A percentile compares a stretch with the other conserved stretches of the same genome.
Conservation (phyloP, 2,797 vertebrate species). For the Steatocranus sp. region DNA sequence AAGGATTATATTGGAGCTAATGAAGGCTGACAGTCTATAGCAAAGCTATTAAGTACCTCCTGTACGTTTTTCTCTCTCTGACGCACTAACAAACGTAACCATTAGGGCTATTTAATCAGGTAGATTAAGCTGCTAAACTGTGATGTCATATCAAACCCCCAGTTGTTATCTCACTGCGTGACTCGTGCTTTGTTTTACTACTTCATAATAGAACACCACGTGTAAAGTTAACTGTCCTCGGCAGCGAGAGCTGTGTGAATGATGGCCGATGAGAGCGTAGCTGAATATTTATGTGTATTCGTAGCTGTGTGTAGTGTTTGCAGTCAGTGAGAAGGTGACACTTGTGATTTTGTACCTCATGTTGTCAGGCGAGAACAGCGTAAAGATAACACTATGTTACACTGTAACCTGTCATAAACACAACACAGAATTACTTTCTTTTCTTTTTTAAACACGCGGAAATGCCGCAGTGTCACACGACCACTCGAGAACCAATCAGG, state of each 20-base stretch:
- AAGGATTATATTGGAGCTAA: not conserved
- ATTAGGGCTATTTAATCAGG: constrained; percentile 70
- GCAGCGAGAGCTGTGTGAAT: constrained; percentile 32
- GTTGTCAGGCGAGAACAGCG: not conserved
- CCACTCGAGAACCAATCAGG: not conserved
- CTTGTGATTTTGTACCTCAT: constrained; percentile 43
- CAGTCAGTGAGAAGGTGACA: constrained; percentile 31
- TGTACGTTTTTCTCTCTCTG: not conserved
- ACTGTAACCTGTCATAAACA: not conserved
- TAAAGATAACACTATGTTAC: not conserved
- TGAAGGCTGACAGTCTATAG: not conserved
- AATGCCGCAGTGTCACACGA: not conserved
- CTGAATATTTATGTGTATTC: constrained; percentile 37
- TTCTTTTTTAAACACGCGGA: not conserved
- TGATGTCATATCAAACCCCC: constrained; percentile 30
- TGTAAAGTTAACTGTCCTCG: not conserved
- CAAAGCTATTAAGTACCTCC: constrained; percentile 32
- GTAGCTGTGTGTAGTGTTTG: constrained; percentile 47
- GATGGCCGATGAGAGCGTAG: constrained; percentile 33
- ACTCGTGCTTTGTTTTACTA: constrained; percentile 35
- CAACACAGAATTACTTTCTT: not conserved
- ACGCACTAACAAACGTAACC: constrained; percentile 42
- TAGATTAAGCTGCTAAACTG: constrained; percentile 69
- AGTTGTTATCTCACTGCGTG: constrained; percentile 26
- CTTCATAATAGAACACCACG: constrained; percentile 1